Percentiles rank a stretch among this genome's conserved stretches.
phyloP scores from a whole-genome alignment of 1,140 invertebrate genomes.

The Papilio polyxenes region DNA sequence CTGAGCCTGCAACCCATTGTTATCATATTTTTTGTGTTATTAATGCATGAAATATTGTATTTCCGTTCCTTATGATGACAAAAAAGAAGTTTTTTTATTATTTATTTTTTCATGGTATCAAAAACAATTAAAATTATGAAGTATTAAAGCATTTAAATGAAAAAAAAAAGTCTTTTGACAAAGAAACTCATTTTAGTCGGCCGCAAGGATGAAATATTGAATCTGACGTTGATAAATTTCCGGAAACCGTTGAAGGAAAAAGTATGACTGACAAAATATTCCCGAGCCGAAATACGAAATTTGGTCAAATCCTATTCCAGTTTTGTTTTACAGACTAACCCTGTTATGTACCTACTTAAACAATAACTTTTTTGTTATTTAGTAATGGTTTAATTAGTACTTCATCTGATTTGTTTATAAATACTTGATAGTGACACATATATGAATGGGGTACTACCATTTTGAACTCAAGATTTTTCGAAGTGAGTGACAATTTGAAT shows the following conservation, averaged over 20 bases:
- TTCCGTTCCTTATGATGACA: no score
- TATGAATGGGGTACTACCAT: no score
- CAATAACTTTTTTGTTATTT: neutral
- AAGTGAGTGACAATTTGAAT: no score
- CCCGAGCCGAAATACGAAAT: neutral
- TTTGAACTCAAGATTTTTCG: no score
- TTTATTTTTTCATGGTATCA: neutral
- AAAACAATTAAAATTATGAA: neutral
- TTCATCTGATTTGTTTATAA: no score
- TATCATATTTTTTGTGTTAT: no score
- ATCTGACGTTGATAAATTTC: slow-evolving; percentile 19
- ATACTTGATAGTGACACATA: no score
- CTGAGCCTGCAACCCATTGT: no score
- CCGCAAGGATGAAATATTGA: slow-evolving; percentile 21
- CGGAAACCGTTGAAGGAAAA: slow-evolving; percentile 20
- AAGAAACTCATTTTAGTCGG: slow-evolving; percentile 20
- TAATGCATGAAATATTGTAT: no score
- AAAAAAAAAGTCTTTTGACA: slow-evolving; percentile 1
- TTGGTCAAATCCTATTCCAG: slow-evolving; percentile 1
- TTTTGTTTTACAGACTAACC: neutral
- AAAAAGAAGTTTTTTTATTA: no score
- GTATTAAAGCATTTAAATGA: neutral
- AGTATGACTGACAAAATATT: slow-evolving; percentile 22
- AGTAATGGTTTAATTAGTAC: neutral
- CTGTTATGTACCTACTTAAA: neutral